Evolutionary conservation across 2,113 vertebrate genomes (phyloP).

Genomic region (Scomber scombrus): DNA sequence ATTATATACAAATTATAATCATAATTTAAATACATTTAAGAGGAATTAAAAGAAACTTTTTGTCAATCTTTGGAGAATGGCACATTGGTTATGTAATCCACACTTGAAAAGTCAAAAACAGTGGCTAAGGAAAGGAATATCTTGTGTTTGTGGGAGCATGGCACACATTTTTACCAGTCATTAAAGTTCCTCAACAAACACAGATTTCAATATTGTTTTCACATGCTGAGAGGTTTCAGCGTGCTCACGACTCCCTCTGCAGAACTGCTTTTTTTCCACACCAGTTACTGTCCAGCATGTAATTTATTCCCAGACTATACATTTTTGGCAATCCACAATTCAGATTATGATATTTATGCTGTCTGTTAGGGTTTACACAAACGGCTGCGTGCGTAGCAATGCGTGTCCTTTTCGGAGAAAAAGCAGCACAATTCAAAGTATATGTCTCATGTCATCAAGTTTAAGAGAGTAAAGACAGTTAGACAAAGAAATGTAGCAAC

Average conservation of each 20-base stretch:
- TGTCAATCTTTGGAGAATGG: constrained; percentile 1
- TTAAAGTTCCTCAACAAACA: constrained; percentile 13
- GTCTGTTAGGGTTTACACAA: constrained; percentile 45
- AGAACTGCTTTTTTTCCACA: constrained; percentile 83
- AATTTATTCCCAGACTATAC: constrained; percentile 84
- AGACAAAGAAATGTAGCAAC: constrained; percentile 55
- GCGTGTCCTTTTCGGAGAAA: constrained; percentile 19
- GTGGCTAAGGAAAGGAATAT: background rate
- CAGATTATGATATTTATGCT: constrained; percentile 73
- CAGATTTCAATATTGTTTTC: constrained; percentile 71
- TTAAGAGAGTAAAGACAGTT: constrained; percentile 21
- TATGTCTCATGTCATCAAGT: background rate
- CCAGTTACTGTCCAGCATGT: constrained; percentile 79
- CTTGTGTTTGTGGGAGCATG: background rate
- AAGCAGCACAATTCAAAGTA: constrained; percentile 19
- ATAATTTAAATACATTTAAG: background rate
- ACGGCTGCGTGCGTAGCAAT: constrained; percentile 48
- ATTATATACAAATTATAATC: no score
- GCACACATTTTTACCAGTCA: constrained; percentile 19
- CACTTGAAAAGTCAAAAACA: background rate
- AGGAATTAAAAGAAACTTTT: constrained; percentile 13
- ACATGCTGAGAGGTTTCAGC: constrained; percentile 59
- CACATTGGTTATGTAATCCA: constrained; percentile 7
- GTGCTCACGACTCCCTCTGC: constrained; percentile 28
- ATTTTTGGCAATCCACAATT: constrained; percentile 80